These are phyloP conservation scores for Numenius arquata DNA, from an alignment of 2,113 vertebrate genomes.

Conservation along the genomic window DNA sequence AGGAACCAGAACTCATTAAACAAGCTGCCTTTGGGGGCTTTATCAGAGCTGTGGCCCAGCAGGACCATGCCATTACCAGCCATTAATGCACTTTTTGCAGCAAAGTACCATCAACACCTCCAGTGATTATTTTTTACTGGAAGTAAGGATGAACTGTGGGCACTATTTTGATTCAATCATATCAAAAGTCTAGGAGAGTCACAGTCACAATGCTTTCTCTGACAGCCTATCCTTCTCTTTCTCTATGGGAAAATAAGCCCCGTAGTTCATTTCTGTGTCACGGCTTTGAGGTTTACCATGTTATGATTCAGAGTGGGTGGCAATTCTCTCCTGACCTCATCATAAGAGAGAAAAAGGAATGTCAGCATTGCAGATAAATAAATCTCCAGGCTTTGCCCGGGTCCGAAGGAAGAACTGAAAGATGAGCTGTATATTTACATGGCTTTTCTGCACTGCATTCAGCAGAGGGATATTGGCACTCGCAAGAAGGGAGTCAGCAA, in stretches of 20 bases:
- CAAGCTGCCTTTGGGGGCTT: neutral
- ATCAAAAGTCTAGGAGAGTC: neutral
- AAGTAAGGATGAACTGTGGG: neutral
- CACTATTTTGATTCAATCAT: neutral
- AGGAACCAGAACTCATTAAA: neutral
- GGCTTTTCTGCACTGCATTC: neutral
- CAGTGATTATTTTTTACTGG: neutral
- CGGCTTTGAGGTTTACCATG: accelerated
- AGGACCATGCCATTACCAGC: neutral
- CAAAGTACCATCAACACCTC: neutral
- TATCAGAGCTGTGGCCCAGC: neutral
- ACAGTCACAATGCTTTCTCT: neutral
- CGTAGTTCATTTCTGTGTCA: neutral
- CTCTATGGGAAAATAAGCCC: neutral
- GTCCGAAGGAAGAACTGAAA: neutral
- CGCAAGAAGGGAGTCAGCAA: accelerated
- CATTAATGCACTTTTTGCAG: neutral
- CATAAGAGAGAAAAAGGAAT: neutral
- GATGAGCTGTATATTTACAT: neutral
- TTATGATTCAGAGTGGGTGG: neutral
- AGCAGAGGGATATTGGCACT: neutral
- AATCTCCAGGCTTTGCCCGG: neutral
- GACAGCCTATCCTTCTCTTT: neutral
- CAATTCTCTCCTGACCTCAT: neutral
- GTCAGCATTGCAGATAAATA: neutral